These are phyloP conservation scores for Papilio xuthus DNA, from an alignment of 1,140 invertebrate species.

Conservation along the genomic window DNA sequence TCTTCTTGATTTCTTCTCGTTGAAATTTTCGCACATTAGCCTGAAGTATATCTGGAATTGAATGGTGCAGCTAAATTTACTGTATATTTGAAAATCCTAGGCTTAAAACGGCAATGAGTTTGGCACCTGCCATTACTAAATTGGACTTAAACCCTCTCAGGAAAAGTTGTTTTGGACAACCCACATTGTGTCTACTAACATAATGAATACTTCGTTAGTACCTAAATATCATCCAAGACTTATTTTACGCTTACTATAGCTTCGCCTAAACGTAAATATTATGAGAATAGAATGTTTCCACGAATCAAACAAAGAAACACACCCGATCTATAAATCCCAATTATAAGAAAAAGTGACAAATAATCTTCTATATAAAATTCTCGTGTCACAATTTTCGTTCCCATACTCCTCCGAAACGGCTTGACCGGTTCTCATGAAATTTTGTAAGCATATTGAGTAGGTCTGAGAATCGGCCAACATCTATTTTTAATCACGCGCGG, in stretches of 20 bases:
- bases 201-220: neutral
- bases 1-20: neutral
- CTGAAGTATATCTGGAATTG: neutral
- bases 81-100: neutral
- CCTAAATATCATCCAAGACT: neutral
- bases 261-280: neutral
- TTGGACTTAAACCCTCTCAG: neutral
- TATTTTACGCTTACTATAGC: neutral
- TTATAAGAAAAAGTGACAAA: neutral
- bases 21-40: neutral
- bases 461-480: too few species aligned
- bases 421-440: too few species aligned
- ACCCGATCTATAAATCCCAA: neutral
- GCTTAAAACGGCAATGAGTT: neutral
- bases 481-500: too few species aligned
- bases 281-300: neutral
- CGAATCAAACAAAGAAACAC: neutral
- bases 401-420: too few species aligned
- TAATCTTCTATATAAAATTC: too few species aligned
- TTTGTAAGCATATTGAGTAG: too few species aligned
- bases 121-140: neutral
- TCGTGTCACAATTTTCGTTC: too few species aligned
- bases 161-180: neutral
- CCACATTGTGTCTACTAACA: neutral
- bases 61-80: neutral